These are phyloP conservation scores for Geopemphigus sp. DNA, from an alignment of 1,140 invertebrate species.

Conservation along the genomic window DNA sequence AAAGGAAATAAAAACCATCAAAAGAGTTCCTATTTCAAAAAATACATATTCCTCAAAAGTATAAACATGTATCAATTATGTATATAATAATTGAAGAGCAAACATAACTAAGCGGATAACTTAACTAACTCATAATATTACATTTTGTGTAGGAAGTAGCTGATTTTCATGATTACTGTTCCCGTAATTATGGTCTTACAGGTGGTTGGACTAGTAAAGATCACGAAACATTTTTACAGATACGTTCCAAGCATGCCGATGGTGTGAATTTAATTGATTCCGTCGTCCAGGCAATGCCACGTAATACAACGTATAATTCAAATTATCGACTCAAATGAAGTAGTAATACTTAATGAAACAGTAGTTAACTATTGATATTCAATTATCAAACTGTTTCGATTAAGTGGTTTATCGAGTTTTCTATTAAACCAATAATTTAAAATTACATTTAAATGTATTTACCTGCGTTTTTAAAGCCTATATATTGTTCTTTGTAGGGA, in stretches of 20 bases:
- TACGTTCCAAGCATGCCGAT: background rate
- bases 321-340: no score
- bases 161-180: slow-evolving; percentile 29
- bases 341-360: no score
- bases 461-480: no score
- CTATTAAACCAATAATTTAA: no score
- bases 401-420: no score
- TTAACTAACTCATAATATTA: background rate
- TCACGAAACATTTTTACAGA: slow-evolving; percentile 41
- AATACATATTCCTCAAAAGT: slow-evolving; percentile 42
- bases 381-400: no score
- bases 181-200: slow-evolving; percentile 14
- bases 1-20: background rate
- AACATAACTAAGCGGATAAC: no score
- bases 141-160: slow-evolving; percentile 26
- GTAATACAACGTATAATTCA: background rate
- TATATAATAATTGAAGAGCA: background rate
- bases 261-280: background rate
- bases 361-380: no score
- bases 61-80: background rate
- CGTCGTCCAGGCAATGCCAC: slow-evolving; percentile 36
- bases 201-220: slow-evolving; percentile 41
- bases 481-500: no score
- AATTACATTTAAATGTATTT: no score
- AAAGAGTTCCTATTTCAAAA: slow-evolving; percentile 31